Conservation (phyloP, 2,113 vertebrate genomes). For the Sardina pilchardus region DNA sequence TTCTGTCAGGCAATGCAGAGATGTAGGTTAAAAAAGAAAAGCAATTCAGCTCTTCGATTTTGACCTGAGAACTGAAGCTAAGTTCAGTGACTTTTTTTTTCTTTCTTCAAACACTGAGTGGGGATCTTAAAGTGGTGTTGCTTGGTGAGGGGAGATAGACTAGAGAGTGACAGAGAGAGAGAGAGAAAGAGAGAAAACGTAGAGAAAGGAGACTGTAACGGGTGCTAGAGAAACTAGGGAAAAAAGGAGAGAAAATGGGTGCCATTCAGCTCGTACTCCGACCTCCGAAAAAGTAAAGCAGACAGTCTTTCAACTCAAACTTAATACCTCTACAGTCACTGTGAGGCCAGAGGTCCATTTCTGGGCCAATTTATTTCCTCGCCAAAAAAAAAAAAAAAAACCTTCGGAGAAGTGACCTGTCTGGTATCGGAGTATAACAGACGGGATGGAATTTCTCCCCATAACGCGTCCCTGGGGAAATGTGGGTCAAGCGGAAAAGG, state of each 20-base stretch:
- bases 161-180: background rate
- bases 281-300: background rate
- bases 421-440: constrained; percentile 24
- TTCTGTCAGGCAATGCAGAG: background rate
- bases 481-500: constrained; percentile 54
- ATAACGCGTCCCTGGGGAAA: constrained; percentile 50
- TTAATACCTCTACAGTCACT: constrained; percentile 58
- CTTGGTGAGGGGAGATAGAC: background rate
- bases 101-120: background rate
- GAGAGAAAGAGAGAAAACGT: too few species aligned
- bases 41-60: background rate
- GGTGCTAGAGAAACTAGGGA: background rate
- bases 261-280: background rate
- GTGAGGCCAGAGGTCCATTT: constrained; percentile 49
- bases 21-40: background rate
- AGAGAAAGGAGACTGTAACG: background rate
- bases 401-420: background rate
- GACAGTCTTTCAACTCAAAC: constrained; percentile 21
- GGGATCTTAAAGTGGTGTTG: background rate
- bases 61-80: background rate
- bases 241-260: background rate
- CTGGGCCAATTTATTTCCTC: constrained; percentile 49
- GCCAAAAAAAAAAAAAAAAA: constrained; percentile 20
- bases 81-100: background rate
- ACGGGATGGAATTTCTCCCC: constrained; percentile 47